Evolutionary conservation across 2,113 vertebrate genomes (phyloP), one percentile per base, ranked within the genome.

Genomic region (Glaucidium brasilianum): DNA sequence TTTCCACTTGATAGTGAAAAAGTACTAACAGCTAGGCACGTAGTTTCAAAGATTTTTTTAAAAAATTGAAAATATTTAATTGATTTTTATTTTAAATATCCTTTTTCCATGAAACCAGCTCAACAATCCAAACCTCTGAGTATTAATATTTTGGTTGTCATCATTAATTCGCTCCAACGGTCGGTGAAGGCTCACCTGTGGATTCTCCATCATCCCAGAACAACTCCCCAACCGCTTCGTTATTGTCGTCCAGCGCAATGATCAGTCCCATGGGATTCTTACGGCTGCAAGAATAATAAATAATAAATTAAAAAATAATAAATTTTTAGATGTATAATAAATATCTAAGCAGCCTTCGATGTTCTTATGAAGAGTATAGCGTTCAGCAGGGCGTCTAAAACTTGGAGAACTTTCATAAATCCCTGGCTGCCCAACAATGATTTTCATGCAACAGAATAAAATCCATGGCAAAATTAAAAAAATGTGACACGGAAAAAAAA

Each of bases 201-300:
- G 98, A 98, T 90, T 99, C 98, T 78, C 99, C 99, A 59, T 99
- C 99, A 95, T 99, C 99, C 99, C 99, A 99, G 97, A 99, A 99
- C 59, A 99, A 97, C 59, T 99, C 98, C 86, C 99, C 99, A 53
- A 78, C 85, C 27, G 99, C 99, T 85, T 81, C 53, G 4, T 94
- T 90, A 23, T 95, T 79, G 55, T 99, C 99, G 94, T 99, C 97
- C 72, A 99, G 97, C 18, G 99, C 98, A 83, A 99, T 56, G 75
- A 99, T 99, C 79, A 99, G 98, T 64, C 99, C 99, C 97, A 99
- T 97, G 37, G 99, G 98, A 55, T 98, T 98, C 69, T 30, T 97
- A 8, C 99, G 99, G 94, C 99, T 99, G 76, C 11, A 39, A 39
- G 39, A 39, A 39, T 39, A 39, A 39, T 39, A 39, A 39, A 39